Evolutionary conservation across 1,140 invertebrate species (phyloP), one percentile per base, ranked within the genome.

Genomic region (Neuroterus valhalla): DNA sequence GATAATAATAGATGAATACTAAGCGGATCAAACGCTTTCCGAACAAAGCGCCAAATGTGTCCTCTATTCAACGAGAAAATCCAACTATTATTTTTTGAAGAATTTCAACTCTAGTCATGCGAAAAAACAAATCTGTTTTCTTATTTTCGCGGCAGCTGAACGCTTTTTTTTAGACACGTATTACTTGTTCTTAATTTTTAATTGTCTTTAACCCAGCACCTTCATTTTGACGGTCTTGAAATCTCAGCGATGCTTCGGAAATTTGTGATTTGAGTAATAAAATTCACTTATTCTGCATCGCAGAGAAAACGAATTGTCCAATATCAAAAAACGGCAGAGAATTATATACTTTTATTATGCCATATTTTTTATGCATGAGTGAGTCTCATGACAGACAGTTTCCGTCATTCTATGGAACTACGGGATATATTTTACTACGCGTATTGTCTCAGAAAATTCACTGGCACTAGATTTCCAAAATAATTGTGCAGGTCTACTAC

Each of bases 341-440:
- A 48, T 8, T 48, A 17, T 48, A 17, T 48, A 19, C 17, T 48
- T 19, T 31, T 62, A 31, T 62, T 62, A 62, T 31, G 14, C 21
- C 2, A 14, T 15, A 50, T 52, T 52, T 55, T 23, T 21, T 21
- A 21, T 55, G 3, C 31, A 62, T 15, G 31, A 38, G n/a, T 62
- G 15, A 62, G 14, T 62, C 55, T 31, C 23, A n/a, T 62, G 52
- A 62, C 52, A 62, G 23, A 62, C 21, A 62, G 23, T 31, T 62
- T 62, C 26, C 52, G 52, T 62, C 52, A 62, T 62, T 62, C 31
- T 62, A n/a, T 6, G 12, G 15, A 62, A 62, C 21, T 62, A 23
- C 52, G 23, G 52, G 26, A 62, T 62, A 62, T 26, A 23, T 62
- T 62, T 62, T 62, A 23, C 3, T 62, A 6, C 17, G 46, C 11